Evolutionary conservation across 2,113 vertebrate species (phyloP), one percentile per base, ranked within the genome.

Genomic region (Lynx canadensis): DNA sequence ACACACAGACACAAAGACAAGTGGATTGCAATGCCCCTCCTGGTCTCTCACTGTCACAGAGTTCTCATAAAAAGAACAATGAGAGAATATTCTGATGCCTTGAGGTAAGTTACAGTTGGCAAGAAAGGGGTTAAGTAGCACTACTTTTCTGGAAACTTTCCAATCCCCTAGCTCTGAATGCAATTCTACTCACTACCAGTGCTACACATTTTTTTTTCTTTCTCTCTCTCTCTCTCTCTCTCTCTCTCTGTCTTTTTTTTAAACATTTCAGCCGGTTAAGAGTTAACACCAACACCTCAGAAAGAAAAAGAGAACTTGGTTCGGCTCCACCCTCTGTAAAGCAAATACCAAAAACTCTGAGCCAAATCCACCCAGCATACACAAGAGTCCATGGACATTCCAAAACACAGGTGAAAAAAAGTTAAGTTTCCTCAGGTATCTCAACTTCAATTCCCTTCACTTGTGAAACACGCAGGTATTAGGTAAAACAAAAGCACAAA

Each of bases 221-320:
- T 36, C 36, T 36, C 36, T 45, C 41, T 45, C 7, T 45, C 45
- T 45, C 0, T 41, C 41, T 41, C 41, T 41, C 41, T 41, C 41
- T 45, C 45, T 45, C 45, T 45, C 45, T 45, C 45, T 45, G 7
- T 63, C 65, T 48, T 9, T 60, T 60, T 69, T 82, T 48, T 14
- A 13, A 23, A 92, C 88, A 96, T 38, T 95, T 94, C 88, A 93
- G 92, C 55, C 93, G 48, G 25, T 19, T 96, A 94, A 88, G 96
- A 78, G 97, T 98, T 97, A 98, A 97, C 66, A 82, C 57, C 83
- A 96, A 86, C 41, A 96, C 74, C 71, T 95, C 66, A n/a, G 55
- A 66, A 97, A 94, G 84, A 97, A 97, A 97, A 95, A 81, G 92
- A 92, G 96, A 97, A 97, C 95, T 94, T 94, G 85, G 38, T 97